Evolutionary conservation across 92 coral and sea anemone genomes (phyloP).

Genomic region (Umimayanthus chanpuru): DNA sequence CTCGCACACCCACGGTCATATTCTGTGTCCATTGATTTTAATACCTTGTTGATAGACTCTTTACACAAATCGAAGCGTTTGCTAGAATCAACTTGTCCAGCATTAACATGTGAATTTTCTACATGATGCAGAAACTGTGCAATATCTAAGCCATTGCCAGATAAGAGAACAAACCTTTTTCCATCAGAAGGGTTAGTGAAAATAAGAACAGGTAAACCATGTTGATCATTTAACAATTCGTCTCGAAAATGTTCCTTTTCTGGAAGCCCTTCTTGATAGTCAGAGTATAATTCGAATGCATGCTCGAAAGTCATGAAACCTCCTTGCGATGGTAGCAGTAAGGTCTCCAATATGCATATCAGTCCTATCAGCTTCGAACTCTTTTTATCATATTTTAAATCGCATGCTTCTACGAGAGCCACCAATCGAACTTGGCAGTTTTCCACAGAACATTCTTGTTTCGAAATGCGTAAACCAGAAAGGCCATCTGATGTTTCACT

Average conservation of each 20-base stretch:
- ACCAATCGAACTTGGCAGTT: slow-evolving; percentile 5
- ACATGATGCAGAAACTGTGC: not conserved
- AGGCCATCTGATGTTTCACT: slow-evolving; percentile 23
- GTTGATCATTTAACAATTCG: slow-evolving; percentile 44
- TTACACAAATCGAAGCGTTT: slow-evolving; percentile 31
- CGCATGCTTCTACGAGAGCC: slow-evolving; percentile 17
- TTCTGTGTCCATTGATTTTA: slow-evolving; percentile 30
- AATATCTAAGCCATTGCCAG: slow-evolving; percentile 24
- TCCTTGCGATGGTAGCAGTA: slow-evolving; percentile 31
- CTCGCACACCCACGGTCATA: too few species aligned
- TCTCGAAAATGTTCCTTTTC: slow-evolving; percentile 45
- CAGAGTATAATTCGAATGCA: slow-evolving; percentile 30
- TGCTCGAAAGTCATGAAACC: slow-evolving; percentile 39
- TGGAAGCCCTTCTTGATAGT: slow-evolving; percentile 27
- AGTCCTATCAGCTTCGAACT: slow-evolving; percentile 29
- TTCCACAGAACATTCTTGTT: slow-evolving; percentile 30
- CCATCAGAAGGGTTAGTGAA: slow-evolving; percentile 17
- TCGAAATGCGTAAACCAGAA: slow-evolving; percentile 34
- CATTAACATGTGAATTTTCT: slow-evolving; percentile 2
- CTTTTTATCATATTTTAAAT: slow-evolving; percentile 23
- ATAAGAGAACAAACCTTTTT: slow-evolving; percentile 27
- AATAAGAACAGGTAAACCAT: slow-evolving; percentile 36
- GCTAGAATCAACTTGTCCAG: not conserved
- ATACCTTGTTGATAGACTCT: slow-evolving; percentile 36
- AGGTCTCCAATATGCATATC: slow-evolving; percentile 40